Base-by-base conservation (phyloP, 2,888 invertebrate species). In the Tineola bisselliella region DNA sequence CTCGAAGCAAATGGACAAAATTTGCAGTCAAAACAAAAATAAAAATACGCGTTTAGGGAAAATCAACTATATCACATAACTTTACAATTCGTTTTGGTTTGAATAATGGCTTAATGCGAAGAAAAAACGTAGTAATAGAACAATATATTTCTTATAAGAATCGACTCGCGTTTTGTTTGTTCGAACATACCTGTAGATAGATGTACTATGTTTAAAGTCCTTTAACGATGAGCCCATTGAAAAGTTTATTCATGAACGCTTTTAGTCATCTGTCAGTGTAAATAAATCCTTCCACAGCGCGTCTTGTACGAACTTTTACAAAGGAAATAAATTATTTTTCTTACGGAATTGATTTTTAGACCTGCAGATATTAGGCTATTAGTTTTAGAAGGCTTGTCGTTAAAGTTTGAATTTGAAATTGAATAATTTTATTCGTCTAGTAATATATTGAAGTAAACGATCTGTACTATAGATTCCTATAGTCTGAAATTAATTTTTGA, bases 11-110 rank as follows among this genome's bases (percentile, higher is more conserved):
- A 44, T 74, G 70, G 71, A 70, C 70, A 69, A 77, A 75, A 77
- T 81, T 82, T 73, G 78, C 84, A 80, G 77, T 75, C 81, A 81
- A 80, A 83, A 81, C 79, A 82, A 79, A 75, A 72, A 48, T 48
- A 48, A 13, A 48, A 48, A 25, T n/a, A 6, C 12, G 5, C 2
- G 19, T 54, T 54, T 17, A 10, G 10, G 17, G 12, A 54, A 54
- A 25, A 8, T 25, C n/a, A 6, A 54, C 54, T 25, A 8, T 25
- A 25, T 54, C 12, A 1, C 25, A 18, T 12, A 11, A 25, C 25
- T 3, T 25, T 54, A 19, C 3, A 54, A 18, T 54, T 15, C 8
- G 15, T 48, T 48, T 48, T 48, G 15, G 6, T 48, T 48, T 15
- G n/a, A 48, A 48, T 38, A 38, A 38, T 38, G n/a, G 2, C 38